A percentile compares a stretch with the other conserved stretches of the same genome.
These are phyloP conservation scores for Tipula vernalis DNA, from an alignment of 2,888 invertebrate species.

Conservation along the genomic window DNA sequence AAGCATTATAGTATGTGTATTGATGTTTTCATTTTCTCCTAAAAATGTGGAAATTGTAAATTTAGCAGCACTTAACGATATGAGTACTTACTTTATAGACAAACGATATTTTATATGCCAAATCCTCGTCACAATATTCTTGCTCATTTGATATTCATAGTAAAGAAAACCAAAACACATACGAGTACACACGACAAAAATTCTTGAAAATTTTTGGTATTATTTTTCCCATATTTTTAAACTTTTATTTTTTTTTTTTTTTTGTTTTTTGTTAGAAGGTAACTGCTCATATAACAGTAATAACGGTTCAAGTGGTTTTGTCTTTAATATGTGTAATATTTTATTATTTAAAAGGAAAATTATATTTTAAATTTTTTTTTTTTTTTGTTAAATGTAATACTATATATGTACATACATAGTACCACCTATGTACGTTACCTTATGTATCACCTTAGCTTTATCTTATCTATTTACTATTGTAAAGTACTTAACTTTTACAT, in stretches of 20 bases:
- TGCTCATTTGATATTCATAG: neutral
- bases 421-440: neutral
- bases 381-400: neutral
- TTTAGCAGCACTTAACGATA: neutral
- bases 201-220: neutral
- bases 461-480: neutral
- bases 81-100: neutral
- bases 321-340: neutral
- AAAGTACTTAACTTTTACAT: neutral
- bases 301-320: neutral
- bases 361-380: neutral
- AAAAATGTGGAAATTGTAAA: neutral
- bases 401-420: neutral
- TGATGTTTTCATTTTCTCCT: neutral
- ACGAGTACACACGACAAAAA: neutral
- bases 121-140: neutral
- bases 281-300: neutral
- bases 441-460: neutral
- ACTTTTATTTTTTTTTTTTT: too few species aligned
- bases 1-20: neutral
- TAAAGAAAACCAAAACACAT: neutral
- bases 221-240: neutral
- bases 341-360: neutral
- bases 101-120: neutral
- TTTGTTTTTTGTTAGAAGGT: neutral